Evolutionary conservation across 2,888 invertebrate genomes (phyloP).

Genomic region (Synanthedon andrenaeformis): DNA sequence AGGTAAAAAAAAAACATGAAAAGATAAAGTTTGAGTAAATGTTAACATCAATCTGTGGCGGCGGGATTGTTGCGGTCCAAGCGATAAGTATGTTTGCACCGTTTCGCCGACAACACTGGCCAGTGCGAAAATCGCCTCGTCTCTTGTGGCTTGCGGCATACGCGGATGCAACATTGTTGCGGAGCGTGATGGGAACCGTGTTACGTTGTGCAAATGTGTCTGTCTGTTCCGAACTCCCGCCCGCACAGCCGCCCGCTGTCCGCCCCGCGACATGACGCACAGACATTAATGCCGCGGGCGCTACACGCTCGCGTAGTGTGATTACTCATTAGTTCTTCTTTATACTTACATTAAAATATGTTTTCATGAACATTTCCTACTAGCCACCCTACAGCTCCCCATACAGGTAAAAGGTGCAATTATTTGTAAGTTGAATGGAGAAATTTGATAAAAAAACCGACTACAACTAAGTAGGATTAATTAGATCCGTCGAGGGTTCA

Average conservation of each 20-base stretch:
- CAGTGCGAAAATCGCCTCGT: neutral
- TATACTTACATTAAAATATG: neutral
- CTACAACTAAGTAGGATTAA: too few species aligned
- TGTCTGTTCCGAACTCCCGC: neutral
- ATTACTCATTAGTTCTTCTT: neutral
- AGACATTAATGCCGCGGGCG: neutral
- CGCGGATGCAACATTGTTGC: slow-evolving; percentile 7
- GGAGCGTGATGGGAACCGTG: neutral
- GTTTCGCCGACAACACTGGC: too few species aligned
- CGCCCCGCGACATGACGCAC: neutral
- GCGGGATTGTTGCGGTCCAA: neutral
- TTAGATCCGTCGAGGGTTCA: too few species aligned
- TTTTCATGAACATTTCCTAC: too few species aligned
- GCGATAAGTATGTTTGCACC: neutral
- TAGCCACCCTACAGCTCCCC: too few species aligned
- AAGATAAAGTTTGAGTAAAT: slow-evolving; percentile 24
- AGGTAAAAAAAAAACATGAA: slow-evolving; percentile 28
- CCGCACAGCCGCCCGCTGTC: neutral
- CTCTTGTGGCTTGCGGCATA: neutral
- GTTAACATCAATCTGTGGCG: slow-evolving; percentile 19
- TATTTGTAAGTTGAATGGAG: too few species aligned
- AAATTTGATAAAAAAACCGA: too few species aligned
- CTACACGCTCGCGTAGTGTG: neutral
- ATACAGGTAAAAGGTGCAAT: too few species aligned
- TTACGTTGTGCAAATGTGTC: neutral